These are phyloP conservation scores for Melikaiella ostensackeni DNA, from an alignment of 2,888 invertebrate species.

Conservation along the genomic window DNA sequence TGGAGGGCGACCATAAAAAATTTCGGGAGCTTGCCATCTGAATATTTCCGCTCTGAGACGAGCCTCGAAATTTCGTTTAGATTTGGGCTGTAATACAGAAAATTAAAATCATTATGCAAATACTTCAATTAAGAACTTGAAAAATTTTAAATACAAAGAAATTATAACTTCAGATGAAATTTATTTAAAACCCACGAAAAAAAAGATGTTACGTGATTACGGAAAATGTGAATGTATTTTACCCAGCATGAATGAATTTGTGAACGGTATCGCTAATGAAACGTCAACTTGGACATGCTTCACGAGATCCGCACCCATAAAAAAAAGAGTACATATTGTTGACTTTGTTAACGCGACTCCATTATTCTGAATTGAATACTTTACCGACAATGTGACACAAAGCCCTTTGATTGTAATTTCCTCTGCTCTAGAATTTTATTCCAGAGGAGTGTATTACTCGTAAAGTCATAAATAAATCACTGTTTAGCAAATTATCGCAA, in stretches of 20 bases:
- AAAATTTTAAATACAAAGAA: neutral
- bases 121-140: neutral
- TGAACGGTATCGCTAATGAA: constrained; percentile 16
- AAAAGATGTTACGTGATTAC: constrained; percentile 11
- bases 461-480: constrained; percentile 21
- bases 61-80: constrained; percentile 61
- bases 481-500: neutral
- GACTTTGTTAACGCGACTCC: constrained; percentile 31
- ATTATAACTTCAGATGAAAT: neutral
- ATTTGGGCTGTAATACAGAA: constrained; percentile 54
- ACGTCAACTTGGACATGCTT: constrained; percentile 41
- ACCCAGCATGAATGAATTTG: constrained; percentile 12
- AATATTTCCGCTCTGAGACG: constrained; percentile 64
- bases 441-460: constrained; percentile 16
- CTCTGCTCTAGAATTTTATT: constrained; percentile 29
- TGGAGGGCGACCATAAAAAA: constrained; percentile 57
- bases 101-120: neutral
- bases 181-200: constrained; percentile 3
- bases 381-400: constrained; percentile 15
- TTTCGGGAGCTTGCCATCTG: constrained; percentile 69
- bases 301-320: constrained; percentile 44
- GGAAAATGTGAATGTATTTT: constrained; percentile 28
- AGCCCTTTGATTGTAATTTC: constrained; percentile 22
- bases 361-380: constrained; percentile 34
- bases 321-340: constrained; percentile 29